phyloP scores from a whole-genome alignment of 2,888 invertebrate species.

The Globia sparganii region DNA sequence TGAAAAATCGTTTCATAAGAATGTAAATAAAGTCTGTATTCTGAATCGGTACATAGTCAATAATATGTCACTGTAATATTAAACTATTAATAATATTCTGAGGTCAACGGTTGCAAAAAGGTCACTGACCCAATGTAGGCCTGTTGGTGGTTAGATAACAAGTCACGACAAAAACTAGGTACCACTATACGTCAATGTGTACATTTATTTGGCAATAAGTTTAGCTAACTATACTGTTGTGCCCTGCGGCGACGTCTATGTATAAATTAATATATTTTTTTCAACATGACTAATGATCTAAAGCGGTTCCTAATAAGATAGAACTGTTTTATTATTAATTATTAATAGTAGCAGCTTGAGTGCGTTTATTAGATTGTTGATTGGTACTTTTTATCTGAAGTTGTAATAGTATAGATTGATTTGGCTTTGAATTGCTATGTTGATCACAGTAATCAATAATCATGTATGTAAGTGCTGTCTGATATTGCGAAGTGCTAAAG shows the following conservation, averaged over 20 bases:
- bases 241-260: conserved; percentile 50
- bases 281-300: conserved; percentile 49
- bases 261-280: conserved; percentile 38
- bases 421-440: conserved; percentile 7
- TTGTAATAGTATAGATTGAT: conserved; percentile 14
- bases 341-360: conserved; percentile 27
- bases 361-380: conserved; percentile 25
- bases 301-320: conserved; percentile 35
- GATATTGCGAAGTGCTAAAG: neutral
- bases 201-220: conserved; percentile 54
- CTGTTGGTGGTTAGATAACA: conserved; percentile 33
- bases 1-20: neutral
- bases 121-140: conserved; percentile 62
- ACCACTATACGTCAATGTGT: conserved; percentile 15
- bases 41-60: neutral
- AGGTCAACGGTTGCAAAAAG: conserved; percentile 57
- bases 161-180: conserved; percentile 64
- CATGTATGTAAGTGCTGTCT: conserved; percentile 2
- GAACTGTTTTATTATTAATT: conserved; percentile 40
- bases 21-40: neutral
- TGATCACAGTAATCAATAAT: conserved; percentile 29
- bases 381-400: conserved; percentile 25
- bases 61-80: neutral
- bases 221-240: conserved; percentile 20
- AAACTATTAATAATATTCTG: conserved; percentile 11